phyloP scores from a whole-genome alignment of 64 coral and sea anemone genomes.

The Montipora efflorescens region DNA sequence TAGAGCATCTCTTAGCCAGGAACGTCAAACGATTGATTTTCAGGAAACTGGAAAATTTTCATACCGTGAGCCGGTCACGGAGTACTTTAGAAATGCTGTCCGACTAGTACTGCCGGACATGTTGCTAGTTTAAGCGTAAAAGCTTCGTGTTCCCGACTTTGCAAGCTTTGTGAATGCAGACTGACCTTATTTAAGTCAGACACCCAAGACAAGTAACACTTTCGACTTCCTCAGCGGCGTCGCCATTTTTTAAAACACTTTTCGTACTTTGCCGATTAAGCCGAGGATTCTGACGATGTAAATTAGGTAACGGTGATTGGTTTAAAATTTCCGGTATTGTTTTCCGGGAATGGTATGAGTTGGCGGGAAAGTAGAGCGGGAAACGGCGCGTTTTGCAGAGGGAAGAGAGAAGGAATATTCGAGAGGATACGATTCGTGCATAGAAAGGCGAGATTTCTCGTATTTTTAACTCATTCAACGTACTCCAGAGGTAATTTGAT shows the following conservation, averaged over 20 bases:
- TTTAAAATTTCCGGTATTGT: background rate
- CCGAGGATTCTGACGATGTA: background rate
- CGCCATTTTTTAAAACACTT: background rate
- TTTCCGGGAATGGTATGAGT: background rate
- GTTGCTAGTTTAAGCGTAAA: too few species aligned
- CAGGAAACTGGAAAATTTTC: too few species aligned
- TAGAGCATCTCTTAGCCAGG: too few species aligned
- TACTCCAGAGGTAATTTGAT: background rate
- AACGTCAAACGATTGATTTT: too few species aligned
- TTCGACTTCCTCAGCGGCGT: too few species aligned
- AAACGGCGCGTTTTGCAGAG: background rate
- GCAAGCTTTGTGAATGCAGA: too few species aligned
- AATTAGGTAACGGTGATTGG: background rate
- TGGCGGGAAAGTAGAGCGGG: slow-evolving; percentile 28
- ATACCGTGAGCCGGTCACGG: too few species aligned
- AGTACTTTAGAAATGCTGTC: too few species aligned
- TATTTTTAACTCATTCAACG: background rate
- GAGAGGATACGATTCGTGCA: background rate
- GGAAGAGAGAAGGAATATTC: background rate
- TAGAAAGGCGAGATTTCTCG: background rate
- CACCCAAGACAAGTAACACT: background rate
- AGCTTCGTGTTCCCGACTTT: too few species aligned
- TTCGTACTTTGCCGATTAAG: background rate
- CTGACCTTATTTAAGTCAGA: background rate
- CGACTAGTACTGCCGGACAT: too few species aligned